phyloP scores from a whole-genome alignment of 2,888 invertebrate species.

The Agriotes lineatus region DNA sequence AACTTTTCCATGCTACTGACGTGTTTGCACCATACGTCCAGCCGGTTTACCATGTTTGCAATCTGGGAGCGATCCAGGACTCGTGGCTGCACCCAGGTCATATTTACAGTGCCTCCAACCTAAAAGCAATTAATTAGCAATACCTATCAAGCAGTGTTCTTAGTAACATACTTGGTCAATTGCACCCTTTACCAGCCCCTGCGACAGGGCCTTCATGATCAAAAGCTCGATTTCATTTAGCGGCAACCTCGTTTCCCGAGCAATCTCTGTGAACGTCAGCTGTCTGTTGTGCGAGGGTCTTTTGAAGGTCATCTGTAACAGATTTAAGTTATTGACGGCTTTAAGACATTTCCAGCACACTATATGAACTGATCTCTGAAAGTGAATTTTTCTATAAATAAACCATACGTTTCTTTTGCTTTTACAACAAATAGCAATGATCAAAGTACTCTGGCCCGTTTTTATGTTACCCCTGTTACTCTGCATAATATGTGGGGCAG shows the following conservation, averaged over 20 bases:
- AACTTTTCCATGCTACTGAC: slow-evolving; percentile 80
- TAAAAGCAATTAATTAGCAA: slow-evolving; percentile 48
- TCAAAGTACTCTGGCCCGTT: too few species aligned
- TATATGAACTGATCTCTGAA: too few species aligned
- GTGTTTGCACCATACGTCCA: slow-evolving; percentile 81
- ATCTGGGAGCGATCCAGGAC: slow-evolving; percentile 80
- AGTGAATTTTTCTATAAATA: too few species aligned
- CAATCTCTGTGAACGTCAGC: slow-evolving; percentile 91
- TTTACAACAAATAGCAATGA: too few species aligned
- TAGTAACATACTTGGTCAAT: slow-evolving; percentile 90
- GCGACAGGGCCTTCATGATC: slow-evolving; percentile 97
- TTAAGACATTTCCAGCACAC: too few species aligned
- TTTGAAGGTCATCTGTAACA: slow-evolving; percentile 91
- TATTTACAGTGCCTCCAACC: slow-evolving; percentile 75
- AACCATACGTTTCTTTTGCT: too few species aligned
- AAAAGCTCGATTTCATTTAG: slow-evolving; percentile 91
- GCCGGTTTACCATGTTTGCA: slow-evolving; percentile 76
- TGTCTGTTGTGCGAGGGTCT: slow-evolving; percentile 89
- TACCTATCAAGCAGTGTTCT: too few species aligned
- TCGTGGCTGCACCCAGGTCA: slow-evolving; percentile 90
- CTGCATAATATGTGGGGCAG: too few species aligned
- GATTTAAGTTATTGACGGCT: too few species aligned
- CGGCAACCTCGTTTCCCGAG: slow-evolving; percentile 86
- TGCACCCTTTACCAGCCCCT: slow-evolving; percentile 92
- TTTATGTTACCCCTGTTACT: too few species aligned